These are phyloP conservation scores for Leptinotarsa peninsularis DNA, from an alignment of 2,888 invertebrate species.

Conservation along the genomic window DNA sequence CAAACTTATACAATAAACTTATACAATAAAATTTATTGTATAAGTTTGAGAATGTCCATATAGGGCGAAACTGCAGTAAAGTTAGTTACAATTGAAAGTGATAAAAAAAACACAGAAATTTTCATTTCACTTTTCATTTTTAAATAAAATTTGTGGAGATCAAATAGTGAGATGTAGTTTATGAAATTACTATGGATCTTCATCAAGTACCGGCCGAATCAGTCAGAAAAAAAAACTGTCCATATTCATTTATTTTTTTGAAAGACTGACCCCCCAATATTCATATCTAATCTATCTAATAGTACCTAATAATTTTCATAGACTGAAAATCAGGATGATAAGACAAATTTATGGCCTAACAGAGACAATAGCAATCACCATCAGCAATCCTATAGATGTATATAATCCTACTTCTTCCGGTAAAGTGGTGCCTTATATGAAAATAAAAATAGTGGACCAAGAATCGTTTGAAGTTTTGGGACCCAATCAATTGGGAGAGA, in stretches of 20 bases:
- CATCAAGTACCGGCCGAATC: not conserved
- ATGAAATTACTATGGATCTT: too few species aligned
- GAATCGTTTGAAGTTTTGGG: conserved; percentile 74
- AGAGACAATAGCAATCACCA: conserved; percentile 72
- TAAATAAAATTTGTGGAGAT: too few species aligned
- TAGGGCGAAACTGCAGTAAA: too few species aligned
- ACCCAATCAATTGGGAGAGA: conserved; percentile 78
- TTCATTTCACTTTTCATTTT: too few species aligned
- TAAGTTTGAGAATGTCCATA: too few species aligned
- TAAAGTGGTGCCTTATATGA: conserved; percentile 71
- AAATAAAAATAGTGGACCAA: conserved; percentile 73
- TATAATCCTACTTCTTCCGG: conserved; percentile 74
- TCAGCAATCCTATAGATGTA: conserved; percentile 56
- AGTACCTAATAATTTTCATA: conserved; percentile 22
- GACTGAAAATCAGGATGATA: conserved; percentile 59
- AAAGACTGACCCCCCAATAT: conserved; percentile 32
- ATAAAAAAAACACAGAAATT: too few species aligned
- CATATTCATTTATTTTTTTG: not conserved
- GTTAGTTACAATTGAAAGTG: too few species aligned
- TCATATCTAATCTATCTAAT: conserved; percentile 54
- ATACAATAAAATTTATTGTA: too few species aligned
- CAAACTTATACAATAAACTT: too few species aligned
- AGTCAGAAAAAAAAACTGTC: not conserved
- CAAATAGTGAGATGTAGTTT: too few species aligned
- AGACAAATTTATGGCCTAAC: conserved; percentile 83